Percentiles rank a stretch among this genome's conserved stretches.
Evolutionary conservation across 1,140 invertebrate genomes (phyloP).

Genomic region (Hypothenemus hampei): DNA sequence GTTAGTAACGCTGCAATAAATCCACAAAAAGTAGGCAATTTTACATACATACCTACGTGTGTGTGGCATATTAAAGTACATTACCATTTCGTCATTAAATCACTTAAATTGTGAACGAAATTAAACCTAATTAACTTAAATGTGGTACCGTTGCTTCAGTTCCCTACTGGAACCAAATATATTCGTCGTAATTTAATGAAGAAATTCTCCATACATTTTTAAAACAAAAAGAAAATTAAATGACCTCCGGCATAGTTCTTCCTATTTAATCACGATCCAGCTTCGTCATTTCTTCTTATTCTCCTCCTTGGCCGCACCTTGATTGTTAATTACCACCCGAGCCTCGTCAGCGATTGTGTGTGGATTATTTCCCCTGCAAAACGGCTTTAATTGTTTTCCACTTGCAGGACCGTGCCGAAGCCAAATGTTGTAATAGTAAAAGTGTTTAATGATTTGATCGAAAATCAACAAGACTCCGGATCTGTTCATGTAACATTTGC

Average conservation of each 20-base stretch:
- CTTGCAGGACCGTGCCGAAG: background rate
- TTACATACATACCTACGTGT: background rate
- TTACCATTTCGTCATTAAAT: background rate
- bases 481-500: constrained; percentile 30
- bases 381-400: constrained; percentile 23
- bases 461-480: background rate
- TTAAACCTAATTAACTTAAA: background rate
- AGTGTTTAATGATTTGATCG: too few species aligned
- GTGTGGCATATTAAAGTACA: too few species aligned
- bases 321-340: constrained; percentile 24
- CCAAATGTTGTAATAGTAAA: too few species aligned
- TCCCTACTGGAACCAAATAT: background rate
- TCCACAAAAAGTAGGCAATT: background rate
- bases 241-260: constrained; percentile 7
- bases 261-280: constrained; percentile 6
- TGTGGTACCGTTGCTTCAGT: too few species aligned
- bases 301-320: constrained; percentile 10
- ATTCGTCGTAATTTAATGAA: background rate
- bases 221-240: background rate
- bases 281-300: constrained; percentile 20
- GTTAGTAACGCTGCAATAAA: constrained; percentile 1
- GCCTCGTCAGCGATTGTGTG: constrained; percentile 19
- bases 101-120: background rate
- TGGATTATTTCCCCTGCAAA: constrained; percentile 20
- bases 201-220: background rate